Base-by-base conservation (phyloP, 2,888 invertebrate species). In the Hirtodrosophila trivittata region DNA sequence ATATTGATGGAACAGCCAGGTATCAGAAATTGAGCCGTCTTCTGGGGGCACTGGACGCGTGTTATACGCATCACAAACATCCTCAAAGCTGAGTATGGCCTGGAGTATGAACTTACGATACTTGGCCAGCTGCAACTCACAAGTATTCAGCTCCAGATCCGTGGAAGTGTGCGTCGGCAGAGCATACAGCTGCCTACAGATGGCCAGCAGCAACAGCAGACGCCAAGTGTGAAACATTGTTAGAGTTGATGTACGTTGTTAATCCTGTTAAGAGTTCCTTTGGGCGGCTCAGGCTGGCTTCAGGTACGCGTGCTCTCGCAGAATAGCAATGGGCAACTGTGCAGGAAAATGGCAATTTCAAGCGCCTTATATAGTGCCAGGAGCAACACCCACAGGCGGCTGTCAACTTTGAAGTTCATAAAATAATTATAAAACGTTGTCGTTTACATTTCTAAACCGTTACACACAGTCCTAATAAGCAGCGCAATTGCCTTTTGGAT, bases 71-170 rank as follows among this genome's bases (percentile, higher is more conserved):
- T 90, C 90, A 37, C 90, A 90, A 10, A 90, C 87, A 60, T 90
- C 89, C 60, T 90, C 90, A 38, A 90, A 89, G 35, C 85, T 90
- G 10, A 89, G 67, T 26, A 90, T 87, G 7, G 89, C 88, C 65
- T 89, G 88, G 0, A 90, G 75, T 8, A 90, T 70, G 39, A 90
- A 90, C 33, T 82, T 80, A 1, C 89, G 86, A 56, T 89, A 90
- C 62, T 89, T 90, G 46, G 82, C 75, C 9, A 90, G 54, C 63
- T 90, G 89, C 32, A 87, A 68, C 32, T 89, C 88, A 41, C 90
- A 90, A 9, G 83, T 83, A 49, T 52, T 76, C 16, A 88, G 65
- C 50, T 77, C 82, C 62, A 55, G 28, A n/a, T 86, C 75, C 5
- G 57, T 30, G 6, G 49, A 14, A n/a, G 42, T 39, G 60, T 70